Conservation (phyloP, 1,140 invertebrate genomes). For the Diprion similis region DNA sequence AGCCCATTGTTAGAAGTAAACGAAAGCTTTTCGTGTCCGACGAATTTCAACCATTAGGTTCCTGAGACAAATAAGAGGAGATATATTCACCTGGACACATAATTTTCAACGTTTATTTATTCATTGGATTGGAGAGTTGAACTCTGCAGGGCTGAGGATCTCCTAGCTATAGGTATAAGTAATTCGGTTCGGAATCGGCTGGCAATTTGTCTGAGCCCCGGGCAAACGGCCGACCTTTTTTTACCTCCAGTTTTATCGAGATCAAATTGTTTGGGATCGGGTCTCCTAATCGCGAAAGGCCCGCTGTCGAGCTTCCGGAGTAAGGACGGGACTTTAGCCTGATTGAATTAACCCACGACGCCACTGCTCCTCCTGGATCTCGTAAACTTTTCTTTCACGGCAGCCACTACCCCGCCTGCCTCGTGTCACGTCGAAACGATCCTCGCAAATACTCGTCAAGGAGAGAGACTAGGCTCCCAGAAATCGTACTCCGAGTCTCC, state of each 20-base stretch:
- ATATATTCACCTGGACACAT: too few species aligned
- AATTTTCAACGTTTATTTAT: too few species aligned
- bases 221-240: neutral
- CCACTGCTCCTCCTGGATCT: neutral
- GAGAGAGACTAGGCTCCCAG: too few species aligned
- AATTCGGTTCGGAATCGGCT: conserved; percentile 4
- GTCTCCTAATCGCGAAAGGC: neutral
- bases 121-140: too few species aligned
- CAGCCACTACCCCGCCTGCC: neutral
- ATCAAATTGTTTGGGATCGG: conserved; percentile 2
- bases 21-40: too few species aligned
- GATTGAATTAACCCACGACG: neutral
- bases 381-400: neutral
- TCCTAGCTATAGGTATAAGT: neutral
- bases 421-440: neutral
- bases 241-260: conserved; percentile 5
- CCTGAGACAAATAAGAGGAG: too few species aligned
- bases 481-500: too few species aligned
- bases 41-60: too few species aligned
- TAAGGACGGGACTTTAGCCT: neutral
- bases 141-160: too few species aligned
- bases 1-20: too few species aligned
- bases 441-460: neutral
- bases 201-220: conserved; percentile 4
- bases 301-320: neutral